A percentile compares a stretch with the other conserved stretches of the same genome.
Conservation (phyloP, 2,113 vertebrate genomes). For the human region DNA sequence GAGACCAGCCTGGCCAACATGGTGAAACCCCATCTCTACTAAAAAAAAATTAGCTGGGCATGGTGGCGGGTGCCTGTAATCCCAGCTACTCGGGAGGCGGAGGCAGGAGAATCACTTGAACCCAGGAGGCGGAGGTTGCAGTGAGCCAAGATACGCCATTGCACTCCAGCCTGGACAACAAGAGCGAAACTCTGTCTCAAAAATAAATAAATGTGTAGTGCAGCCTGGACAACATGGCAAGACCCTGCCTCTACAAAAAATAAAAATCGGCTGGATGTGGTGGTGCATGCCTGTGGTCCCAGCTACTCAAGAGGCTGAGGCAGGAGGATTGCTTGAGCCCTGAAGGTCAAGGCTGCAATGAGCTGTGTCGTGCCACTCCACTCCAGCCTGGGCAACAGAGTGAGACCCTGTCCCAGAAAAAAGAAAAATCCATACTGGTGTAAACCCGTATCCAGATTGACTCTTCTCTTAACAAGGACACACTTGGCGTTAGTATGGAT, state of each 20-base stretch:
- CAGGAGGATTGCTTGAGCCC: not conserved
- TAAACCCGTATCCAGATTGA: not conserved
- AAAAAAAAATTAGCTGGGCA: no score
- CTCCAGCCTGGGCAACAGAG: not conserved
- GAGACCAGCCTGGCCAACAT: no score
- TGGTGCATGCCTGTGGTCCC: not conserved
- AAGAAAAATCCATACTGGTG: not conserved
- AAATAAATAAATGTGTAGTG: no score
- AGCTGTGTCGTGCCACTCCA: not conserved
- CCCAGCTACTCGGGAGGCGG: no score
- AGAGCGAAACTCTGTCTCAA: no score
- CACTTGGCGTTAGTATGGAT: not conserved
- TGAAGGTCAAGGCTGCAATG: not conserved
- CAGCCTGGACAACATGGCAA: not conserved
- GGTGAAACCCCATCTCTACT: no score
- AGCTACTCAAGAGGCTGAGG: not conserved
- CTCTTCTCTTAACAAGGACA: not conserved
- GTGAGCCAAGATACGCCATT: no score
- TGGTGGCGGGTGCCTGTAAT: no score
- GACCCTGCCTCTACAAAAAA: not conserved
- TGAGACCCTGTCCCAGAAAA: not conserved
- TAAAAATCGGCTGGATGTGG: not conserved
- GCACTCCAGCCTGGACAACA: no score
- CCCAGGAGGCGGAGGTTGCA: no score
- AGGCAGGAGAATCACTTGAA: no score